A percentile compares a stretch with the other conserved stretches of the same genome.
Conservation (phyloP, 2,888 invertebrate genomes). For the Andrena bucephala region DNA sequence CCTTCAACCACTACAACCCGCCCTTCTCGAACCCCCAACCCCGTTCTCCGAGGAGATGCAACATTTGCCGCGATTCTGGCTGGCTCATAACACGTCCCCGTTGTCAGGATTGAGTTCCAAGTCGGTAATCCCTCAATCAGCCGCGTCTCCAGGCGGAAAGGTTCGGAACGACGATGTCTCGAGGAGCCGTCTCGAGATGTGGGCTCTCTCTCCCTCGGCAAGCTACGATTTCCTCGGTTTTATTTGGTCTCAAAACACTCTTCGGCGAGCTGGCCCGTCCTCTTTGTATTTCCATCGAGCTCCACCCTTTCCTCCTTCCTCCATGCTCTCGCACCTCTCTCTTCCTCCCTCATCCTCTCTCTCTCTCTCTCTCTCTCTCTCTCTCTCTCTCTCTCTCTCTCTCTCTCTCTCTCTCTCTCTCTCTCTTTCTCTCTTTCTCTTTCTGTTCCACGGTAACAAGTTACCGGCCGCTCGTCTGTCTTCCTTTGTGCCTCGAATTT, state of each 20-base stretch:
- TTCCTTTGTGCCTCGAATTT: constrained; percentile 67
- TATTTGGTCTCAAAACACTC: constrained; percentile 73
- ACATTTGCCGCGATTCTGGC: constrained; percentile 35
- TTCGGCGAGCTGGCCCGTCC: constrained; percentile 36
- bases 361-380: not conserved
- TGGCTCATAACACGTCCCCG: constrained; percentile 17
- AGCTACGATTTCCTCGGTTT: constrained; percentile 60
- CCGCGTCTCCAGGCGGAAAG: constrained; percentile 17
- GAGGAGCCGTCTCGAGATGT: constrained; percentile 52
- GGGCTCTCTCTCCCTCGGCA: constrained; percentile 9
- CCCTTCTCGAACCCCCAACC: not conserved
- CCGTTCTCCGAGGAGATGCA: not conserved
- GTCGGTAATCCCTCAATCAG: constrained; percentile 48
- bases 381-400: not conserved
- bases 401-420: not conserved
- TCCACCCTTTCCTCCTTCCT: constrained; percentile 6
- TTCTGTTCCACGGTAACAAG: constrained; percentile 47
- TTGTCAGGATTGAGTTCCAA: constrained; percentile 47
- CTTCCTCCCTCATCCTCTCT: constrained; percentile 8
- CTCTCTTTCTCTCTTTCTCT: not conserved
- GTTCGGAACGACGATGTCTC: constrained; percentile 37
- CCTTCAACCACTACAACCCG: constrained; percentile 18
- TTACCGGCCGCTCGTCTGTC: constrained; percentile 59
- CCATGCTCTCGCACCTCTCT: constrained; percentile 21
- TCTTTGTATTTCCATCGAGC: constrained; percentile 63